A percentile compares a stretch with the other conserved stretches of the same genome.
phyloP scores from a whole-genome alignment of 2,113 vertebrate species.

The Leptobrachium leishanense region DNA sequence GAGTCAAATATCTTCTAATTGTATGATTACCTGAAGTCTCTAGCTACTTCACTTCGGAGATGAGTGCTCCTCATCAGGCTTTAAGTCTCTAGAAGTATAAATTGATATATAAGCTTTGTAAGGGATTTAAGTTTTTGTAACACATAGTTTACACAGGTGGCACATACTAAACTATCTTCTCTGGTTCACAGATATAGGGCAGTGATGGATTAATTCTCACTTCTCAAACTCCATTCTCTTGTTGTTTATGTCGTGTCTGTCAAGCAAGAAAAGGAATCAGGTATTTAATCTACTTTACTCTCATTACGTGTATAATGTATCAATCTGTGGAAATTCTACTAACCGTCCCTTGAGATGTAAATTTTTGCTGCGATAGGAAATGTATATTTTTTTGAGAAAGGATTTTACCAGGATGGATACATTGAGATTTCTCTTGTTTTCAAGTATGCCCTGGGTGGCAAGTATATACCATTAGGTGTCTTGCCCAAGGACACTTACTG shows the following conservation, averaged over 20 bases:
- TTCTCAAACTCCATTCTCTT: no score
- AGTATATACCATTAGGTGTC: no score
- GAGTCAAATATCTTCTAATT: neutral
- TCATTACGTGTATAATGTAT: neutral
- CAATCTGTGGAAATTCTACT: neutral
- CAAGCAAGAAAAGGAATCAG: no score
- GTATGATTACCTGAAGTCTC: neutral
- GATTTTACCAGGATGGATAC: no score
- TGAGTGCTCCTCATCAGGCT: neutral
- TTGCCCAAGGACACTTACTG: no score
- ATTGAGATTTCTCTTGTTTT: no score
- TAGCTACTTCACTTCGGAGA: no score
- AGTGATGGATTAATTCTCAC: constrained; percentile 10
- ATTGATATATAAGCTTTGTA: constrained; percentile 7
- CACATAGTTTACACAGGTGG: constrained; percentile 15
- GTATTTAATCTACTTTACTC: neutral
- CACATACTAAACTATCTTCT: neutral
- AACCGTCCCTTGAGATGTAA: no score
- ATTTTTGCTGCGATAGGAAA: no score
- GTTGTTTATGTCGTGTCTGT: no score
- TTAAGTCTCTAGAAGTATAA: neutral
- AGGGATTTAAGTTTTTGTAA: constrained; percentile 1
- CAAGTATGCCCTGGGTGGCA: no score
- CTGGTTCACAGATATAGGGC: neutral
- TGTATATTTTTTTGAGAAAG: no score